A percentile compares a stretch with the other conserved stretches of the same genome.
These are phyloP conservation scores for Sesamia nonagrioides DNA, from an alignment of 1,140 invertebrate genomes.

Conservation along the genomic window DNA sequence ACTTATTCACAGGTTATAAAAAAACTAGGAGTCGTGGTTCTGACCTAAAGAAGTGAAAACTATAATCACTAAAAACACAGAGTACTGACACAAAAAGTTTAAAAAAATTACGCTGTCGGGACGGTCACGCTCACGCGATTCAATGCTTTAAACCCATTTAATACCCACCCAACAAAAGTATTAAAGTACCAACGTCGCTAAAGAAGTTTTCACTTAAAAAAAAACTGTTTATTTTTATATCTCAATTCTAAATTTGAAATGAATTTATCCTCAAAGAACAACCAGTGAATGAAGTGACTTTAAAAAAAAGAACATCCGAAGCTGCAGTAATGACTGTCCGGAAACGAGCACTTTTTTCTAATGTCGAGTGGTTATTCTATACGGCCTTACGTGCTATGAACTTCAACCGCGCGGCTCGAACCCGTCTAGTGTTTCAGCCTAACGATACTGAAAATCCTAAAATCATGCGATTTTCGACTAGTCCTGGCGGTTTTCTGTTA, in stretches of 20 bases:
- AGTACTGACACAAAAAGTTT: too few species aligned
- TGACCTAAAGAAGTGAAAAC: too few species aligned
- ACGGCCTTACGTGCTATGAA: conserved; percentile 9
- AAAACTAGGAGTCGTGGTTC: too few species aligned
- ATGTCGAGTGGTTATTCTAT: conserved; percentile 2
- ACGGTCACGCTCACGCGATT: too few species aligned
- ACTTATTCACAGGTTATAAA: too few species aligned
- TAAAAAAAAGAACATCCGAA: neutral
- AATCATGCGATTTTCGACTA: neutral
- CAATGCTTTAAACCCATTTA: too few species aligned
- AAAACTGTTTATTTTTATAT: too few species aligned
- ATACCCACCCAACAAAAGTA: too few species aligned
- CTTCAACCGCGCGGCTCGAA: conserved; percentile 26
- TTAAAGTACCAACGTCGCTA: too few species aligned
- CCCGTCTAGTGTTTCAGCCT: conserved; percentile 21
- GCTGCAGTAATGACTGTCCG: neutral
- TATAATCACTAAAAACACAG: too few species aligned
- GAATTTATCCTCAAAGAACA: neutral
- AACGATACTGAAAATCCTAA: neutral
- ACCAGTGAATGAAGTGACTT: neutral
- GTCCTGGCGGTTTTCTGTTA: neutral
- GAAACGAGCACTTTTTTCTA: neutral
- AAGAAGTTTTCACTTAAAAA: too few species aligned
- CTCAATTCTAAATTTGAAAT: neutral
- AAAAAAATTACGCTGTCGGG: too few species aligned